phyloP scores from a whole-genome alignment of 2,888 invertebrate species.

The Laspeyria flexula region DNA sequence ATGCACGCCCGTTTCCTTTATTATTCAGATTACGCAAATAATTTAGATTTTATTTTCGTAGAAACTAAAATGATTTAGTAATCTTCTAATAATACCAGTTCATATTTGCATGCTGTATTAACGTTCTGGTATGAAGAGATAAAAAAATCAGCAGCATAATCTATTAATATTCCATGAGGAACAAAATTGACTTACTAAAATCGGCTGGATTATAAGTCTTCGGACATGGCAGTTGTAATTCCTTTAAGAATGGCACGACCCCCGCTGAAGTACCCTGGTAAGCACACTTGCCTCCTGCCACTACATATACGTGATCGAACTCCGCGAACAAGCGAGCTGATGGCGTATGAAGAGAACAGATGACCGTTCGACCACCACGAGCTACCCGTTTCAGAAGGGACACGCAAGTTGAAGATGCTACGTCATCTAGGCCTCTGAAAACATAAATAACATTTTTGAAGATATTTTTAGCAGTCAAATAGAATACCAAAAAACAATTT shows the following conservation, averaged over 20 bases:
- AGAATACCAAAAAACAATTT: too few relatives aligned
- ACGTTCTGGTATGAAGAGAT: too few relatives aligned
- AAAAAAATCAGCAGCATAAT: too few relatives aligned
- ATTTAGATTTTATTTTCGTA: too few relatives aligned
- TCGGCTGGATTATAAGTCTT: constrained; percentile 98
- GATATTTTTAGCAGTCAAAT: neutral
- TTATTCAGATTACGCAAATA: too few relatives aligned
- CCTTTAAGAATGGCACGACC: constrained; percentile 93
- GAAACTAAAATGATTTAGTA: too few relatives aligned
- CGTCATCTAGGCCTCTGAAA: constrained; percentile 95
- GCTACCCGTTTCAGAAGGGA: constrained; percentile 94
- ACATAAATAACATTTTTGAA: neutral
- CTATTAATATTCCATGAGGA: too few relatives aligned
- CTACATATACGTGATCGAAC: constrained; percentile 96
- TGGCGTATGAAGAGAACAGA: constrained; percentile 98
- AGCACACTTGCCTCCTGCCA: constrained; percentile 95
- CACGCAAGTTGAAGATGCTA: constrained; percentile 95
- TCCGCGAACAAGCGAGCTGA: constrained; percentile 96
- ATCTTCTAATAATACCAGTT: too few relatives aligned
- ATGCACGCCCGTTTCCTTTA: too few relatives aligned
- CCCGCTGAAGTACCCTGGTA: constrained; percentile 93
- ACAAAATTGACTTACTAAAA: constrained; percentile 96
- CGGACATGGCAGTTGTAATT: constrained; percentile 94
- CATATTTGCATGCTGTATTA: too few relatives aligned
- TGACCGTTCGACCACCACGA: constrained; percentile 94